Conservation (phyloP, 2,797 vertebrate genomes). For the Smutsia temminckii region DNA sequence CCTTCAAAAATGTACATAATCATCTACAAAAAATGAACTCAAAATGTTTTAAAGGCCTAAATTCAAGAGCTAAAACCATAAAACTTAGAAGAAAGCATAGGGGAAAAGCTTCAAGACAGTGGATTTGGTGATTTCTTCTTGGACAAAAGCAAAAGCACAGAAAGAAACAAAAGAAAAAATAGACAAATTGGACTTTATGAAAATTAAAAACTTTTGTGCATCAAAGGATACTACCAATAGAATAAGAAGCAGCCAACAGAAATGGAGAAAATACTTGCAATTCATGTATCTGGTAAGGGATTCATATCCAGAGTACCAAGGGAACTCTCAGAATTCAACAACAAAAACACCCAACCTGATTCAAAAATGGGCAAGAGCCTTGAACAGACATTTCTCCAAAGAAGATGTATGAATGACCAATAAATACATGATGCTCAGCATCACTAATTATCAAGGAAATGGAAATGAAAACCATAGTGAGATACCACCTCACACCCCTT, state of each 20-base stretch:
- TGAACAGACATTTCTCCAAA: neutral
- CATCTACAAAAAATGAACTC: neutral
- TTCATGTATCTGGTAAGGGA: neutral
- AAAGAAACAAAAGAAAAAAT: neutral
- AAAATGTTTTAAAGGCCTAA: neutral
- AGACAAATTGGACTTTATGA: neutral
- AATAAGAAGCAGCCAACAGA: neutral
- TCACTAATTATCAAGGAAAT: neutral
- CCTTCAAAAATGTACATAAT: neutral
- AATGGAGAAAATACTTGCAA: neutral
- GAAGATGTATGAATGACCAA: neutral
- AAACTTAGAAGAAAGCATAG: neutral
- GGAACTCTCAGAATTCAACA: neutral
- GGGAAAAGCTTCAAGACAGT: neutral
- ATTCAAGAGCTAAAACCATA: neutral
- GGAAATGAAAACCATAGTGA: neutral
- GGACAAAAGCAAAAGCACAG: neutral
- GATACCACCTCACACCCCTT: neutral
- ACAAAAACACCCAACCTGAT: neutral
- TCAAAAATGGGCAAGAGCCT: neutral
- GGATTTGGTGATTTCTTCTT: constrained; percentile 8
- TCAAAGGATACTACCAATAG: neutral
- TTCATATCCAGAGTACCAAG: neutral
- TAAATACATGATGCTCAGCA: neutral
- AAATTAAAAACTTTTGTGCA: neutral